Evolutionary conservation across 2,888 invertebrate species (phyloP).

Genomic region (Argyresthia goedartella): DNA sequence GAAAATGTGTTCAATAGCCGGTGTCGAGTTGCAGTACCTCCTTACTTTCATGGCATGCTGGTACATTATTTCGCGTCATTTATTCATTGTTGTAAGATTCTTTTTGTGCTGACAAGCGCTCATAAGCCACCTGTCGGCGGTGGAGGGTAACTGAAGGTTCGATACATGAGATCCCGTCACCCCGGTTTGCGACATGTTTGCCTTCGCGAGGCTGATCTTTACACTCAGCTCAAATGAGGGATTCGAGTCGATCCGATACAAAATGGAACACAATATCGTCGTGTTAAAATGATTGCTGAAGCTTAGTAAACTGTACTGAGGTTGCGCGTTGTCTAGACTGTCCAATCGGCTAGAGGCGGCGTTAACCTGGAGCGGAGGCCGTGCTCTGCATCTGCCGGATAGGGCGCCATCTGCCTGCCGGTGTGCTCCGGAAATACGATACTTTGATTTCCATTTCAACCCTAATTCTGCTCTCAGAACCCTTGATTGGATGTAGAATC

Average conservation of each 20-base stretch:
- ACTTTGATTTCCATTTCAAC: neutral
- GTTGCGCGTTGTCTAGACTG: neutral
- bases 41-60: conserved; percentile 39
- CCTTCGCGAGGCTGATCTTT: conserved; percentile 28
- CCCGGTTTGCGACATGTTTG: conserved; percentile 33
- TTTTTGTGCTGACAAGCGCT: conserved; percentile 42
- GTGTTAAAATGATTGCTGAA: conserved; percentile 3
- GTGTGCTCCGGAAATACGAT: conserved; percentile 18
- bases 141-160: conserved; percentile 53
- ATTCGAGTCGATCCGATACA: neutral
- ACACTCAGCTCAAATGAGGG: no score
- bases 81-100: conserved; percentile 53
- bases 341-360: conserved; percentile 21
- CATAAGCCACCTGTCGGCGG: conserved; percentile 60
- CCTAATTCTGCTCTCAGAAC: no score
- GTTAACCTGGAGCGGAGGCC: conserved; percentile 29
- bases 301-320: no score
- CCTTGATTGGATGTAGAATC: no score
- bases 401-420: conserved; percentile 61
- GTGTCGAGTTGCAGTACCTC: conserved; percentile 66
- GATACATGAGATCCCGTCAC: conserved; percentile 29
- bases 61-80: conserved; percentile 68
- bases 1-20: conserved; percentile 61
- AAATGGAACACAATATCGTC: conserved; percentile 16
- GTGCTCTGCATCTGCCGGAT: conserved; percentile 65